Conservation (phyloP, 2,113 vertebrate species). For the Vulpes vulpes region DNA sequence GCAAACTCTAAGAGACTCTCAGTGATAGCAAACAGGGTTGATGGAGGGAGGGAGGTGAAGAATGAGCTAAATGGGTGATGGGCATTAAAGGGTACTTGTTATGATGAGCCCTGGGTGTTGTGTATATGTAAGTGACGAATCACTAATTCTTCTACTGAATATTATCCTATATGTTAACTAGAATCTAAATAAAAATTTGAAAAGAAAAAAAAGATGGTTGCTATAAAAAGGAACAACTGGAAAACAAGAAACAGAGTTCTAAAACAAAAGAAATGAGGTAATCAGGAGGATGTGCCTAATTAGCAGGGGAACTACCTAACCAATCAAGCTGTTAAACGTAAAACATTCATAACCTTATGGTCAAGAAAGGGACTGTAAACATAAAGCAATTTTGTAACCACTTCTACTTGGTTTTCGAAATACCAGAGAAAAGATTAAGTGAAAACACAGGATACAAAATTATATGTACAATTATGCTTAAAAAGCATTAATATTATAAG, state of each 20-base stretch:
- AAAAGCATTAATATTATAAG: neutral
- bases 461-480: neutral
- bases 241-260: slow-evolving; percentile 14
- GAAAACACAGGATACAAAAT: neutral
- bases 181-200: neutral
- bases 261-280: neutral
- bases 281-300: neutral
- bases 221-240: neutral
- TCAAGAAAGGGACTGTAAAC: neutral
- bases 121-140: neutral
- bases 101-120: neutral
- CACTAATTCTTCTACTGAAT: neutral
- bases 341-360: neutral
- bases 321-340: neutral
- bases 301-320: neutral
- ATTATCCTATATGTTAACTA: neutral
- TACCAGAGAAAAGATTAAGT: neutral
- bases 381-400: neutral
- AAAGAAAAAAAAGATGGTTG: neutral
- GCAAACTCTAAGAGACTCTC: neutral
- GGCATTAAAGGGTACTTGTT: neutral
- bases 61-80: neutral
- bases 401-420: neutral
- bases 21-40: neutral
- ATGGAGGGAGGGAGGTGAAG: too few relatives aligned